Percentiles rank a stretch among this genome's conserved stretches.
phyloP scores from a whole-genome alignment of 2,113 vertebrate genomes.

The Sclerurus mexicanus region DNA sequence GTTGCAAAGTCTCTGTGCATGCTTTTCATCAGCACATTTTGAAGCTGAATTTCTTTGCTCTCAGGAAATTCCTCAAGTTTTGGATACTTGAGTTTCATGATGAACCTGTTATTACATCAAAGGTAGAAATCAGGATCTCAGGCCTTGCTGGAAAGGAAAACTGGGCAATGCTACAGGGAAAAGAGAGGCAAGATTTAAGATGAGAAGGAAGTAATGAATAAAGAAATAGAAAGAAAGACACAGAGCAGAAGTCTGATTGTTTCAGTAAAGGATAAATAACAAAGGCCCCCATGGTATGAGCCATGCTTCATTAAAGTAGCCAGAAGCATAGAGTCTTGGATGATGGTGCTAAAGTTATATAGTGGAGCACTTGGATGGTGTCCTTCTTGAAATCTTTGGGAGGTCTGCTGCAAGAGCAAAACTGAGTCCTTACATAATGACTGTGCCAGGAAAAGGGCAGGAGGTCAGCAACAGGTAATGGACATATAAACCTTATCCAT shows the following conservation, averaged over 20 bases:
- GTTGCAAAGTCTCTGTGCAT: not conserved
- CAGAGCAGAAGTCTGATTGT: not conserved
- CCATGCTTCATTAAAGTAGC: not conserved
- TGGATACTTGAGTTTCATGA: not conserved
- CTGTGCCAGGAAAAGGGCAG: too few species aligned
- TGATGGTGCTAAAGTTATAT: not conserved
- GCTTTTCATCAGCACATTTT: not conserved
- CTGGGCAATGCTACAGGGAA: not conserved
- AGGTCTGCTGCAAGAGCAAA: not conserved
- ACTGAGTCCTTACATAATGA: not conserved
- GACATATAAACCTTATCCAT: not conserved
- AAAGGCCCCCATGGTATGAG: not conserved
- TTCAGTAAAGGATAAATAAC: not conserved
- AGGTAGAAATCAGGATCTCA: not conserved
- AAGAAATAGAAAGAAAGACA: not conserved
- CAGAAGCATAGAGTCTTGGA: not conserved
- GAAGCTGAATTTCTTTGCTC: not conserved
- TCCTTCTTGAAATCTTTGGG: not conserved
- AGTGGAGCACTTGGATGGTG: not conserved
- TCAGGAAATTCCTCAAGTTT: not conserved
- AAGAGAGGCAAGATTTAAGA: not conserved
- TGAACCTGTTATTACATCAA: not conserved
- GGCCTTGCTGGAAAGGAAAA: not conserved
- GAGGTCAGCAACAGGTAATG: not conserved
- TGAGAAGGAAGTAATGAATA: not conserved